phyloP scores from a whole-genome alignment of 2,888 invertebrate species.

The Drosophila fungiperda region DNA sequence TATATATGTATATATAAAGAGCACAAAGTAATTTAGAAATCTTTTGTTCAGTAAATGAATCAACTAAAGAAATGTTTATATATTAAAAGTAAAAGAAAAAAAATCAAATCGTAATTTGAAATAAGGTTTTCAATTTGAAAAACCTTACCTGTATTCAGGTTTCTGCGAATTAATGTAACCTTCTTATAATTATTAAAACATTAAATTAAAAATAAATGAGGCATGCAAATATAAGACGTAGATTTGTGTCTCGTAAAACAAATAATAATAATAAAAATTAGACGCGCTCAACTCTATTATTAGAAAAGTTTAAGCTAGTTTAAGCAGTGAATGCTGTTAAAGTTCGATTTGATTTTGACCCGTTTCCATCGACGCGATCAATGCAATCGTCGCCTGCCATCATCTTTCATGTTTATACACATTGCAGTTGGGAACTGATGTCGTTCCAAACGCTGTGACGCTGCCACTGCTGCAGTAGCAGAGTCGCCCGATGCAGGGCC shows the following conservation, averaged over 20 bases:
- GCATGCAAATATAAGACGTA: neutral
- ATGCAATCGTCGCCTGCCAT: neutral
- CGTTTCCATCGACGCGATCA: conserved; percentile 2
- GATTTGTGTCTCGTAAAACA: neutral
- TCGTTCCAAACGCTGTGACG: conserved; percentile 52
- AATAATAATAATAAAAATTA: neutral
- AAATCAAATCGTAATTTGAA: neutral
- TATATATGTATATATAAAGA: neutral
- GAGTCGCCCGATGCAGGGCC: conserved; percentile 76
- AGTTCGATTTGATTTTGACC: conserved; percentile 17
- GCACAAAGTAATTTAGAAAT: neutral
- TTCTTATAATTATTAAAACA: no score
- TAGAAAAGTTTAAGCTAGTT: conserved; percentile 8
- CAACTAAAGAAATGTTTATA: neutral
- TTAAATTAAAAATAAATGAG: neutral
- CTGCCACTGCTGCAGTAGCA: conserved; percentile 48
- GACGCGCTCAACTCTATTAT: conserved; percentile 4
- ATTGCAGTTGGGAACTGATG: conserved; percentile 56
- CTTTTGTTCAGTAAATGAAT: neutral
- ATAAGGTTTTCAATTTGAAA: neutral
- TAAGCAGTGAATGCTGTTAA: conserved; percentile 30
- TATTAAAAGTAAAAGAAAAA: neutral
- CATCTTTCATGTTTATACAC: conserved; percentile 32
- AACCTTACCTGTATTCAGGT: neutral
- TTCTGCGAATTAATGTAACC: neutral